Evolutionary conservation across 2,888 invertebrate genomes (phyloP).

Genomic region (Calliopum simillimum): DNA sequence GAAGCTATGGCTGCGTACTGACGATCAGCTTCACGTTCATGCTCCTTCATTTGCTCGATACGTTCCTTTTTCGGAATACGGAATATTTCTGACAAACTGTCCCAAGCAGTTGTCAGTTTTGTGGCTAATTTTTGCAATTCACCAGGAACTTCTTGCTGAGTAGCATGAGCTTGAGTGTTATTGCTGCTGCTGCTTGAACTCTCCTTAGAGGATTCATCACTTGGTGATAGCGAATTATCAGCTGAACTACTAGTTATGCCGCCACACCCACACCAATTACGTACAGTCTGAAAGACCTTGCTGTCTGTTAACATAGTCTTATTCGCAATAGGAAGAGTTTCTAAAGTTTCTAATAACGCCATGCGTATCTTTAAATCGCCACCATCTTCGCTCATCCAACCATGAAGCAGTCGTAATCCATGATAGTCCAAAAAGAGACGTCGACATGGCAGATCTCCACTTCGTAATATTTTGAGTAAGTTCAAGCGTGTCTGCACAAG

Average conservation of each 20-base stretch:
- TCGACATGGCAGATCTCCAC: slow-evolving; percentile 84
- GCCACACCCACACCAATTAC: slow-evolving; percentile 79
- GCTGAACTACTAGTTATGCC: slow-evolving; percentile 43
- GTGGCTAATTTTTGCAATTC: slow-evolving; percentile 56
- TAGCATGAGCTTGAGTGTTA: slow-evolving; percentile 36
- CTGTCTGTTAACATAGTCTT: slow-evolving; percentile 94
- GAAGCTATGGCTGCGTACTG: slow-evolving; percentile 58
- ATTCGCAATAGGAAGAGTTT: slow-evolving; percentile 90
- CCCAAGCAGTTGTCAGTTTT: slow-evolving; percentile 59
- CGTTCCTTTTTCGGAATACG: slow-evolving; percentile 94
- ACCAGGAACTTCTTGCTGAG: slow-evolving; percentile 32
- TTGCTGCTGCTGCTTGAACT: slow-evolving; percentile 42
- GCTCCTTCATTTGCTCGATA: slow-evolving; percentile 94
- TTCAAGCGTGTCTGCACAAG: slow-evolving; percentile 80
- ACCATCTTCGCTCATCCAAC: slow-evolving; percentile 85
- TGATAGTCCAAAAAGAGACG: slow-evolving; percentile 93
- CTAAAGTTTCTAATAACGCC: slow-evolving; percentile 82
- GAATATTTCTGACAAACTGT: slow-evolving; percentile 72
- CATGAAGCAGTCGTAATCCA: slow-evolving; percentile 89
- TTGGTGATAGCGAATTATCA: slow-evolving; percentile 38
- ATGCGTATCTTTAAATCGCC: slow-evolving; percentile 70
- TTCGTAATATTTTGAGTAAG: slow-evolving; percentile 81
- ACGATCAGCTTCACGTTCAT: slow-evolving; percentile 89
- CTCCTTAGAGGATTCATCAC: slow-evolving; percentile 47
- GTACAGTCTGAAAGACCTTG: slow-evolving; percentile 85